phyloP scores from a whole-genome alignment of 2,797 vertebrate genomes.

The Melopsittacus undulatus region DNA sequence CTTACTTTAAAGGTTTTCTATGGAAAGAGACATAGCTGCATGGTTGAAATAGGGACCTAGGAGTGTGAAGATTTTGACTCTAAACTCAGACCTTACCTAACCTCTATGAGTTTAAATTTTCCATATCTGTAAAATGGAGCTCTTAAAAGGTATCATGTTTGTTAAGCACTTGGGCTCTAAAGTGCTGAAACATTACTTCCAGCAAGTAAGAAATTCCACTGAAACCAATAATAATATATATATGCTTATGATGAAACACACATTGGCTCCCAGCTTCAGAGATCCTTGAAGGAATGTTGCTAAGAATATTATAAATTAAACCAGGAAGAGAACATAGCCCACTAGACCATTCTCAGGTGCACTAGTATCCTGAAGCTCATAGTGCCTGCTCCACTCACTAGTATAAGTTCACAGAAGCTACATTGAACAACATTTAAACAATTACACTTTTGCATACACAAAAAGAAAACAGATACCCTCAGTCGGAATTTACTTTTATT shows the following conservation, averaged over 20 bases:
- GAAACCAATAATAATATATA: neutral
- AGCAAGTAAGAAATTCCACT: neutral
- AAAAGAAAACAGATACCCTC: slow-evolving; percentile 65
- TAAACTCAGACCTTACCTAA: neutral
- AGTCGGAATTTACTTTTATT: slow-evolving; percentile 64
- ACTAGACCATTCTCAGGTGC: neutral
- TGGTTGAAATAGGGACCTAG: neutral
- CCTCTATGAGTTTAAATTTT: neutral
- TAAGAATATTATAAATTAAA: neutral
- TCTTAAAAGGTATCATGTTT: neutral
- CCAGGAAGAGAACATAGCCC: neutral
- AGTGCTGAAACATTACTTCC: neutral
- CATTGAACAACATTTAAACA: neutral
- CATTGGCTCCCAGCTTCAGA: neutral
- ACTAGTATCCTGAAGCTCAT: neutral
- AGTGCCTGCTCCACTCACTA: neutral
- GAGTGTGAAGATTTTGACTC: neutral
- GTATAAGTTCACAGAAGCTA: neutral
- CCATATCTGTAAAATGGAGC: neutral
- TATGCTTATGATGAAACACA: fast-evolving
- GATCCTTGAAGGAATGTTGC: slow-evolving; percentile 43
- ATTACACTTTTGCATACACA: neutral
- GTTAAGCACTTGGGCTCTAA: neutral
- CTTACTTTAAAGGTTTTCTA: neutral
- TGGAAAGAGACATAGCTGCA: neutral